Percentiles rank a stretch among this genome's conserved stretches.
These are phyloP conservation scores for Chloromyia formosa DNA, from an alignment of 2,888 invertebrate species.

Conservation along the genomic window DNA sequence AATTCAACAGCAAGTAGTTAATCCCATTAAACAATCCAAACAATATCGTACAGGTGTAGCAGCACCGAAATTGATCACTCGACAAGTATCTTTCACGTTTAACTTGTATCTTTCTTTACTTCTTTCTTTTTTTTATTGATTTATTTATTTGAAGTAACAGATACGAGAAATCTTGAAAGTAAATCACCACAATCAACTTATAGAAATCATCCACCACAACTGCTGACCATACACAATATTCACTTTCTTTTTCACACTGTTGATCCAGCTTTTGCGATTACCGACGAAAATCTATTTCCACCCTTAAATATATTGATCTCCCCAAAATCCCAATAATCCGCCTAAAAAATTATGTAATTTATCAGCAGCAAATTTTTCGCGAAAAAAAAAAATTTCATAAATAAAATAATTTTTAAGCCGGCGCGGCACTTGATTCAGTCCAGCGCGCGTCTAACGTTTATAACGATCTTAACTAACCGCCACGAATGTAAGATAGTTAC, in stretches of 20 bases:
- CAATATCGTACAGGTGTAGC: constrained; percentile 32
- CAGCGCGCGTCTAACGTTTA: neutral
- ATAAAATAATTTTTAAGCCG: neutral
- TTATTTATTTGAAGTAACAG: too few relatives aligned
- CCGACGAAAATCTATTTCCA: neutral
- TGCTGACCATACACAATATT: constrained; percentile 16
- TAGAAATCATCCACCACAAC: constrained; percentile 21
- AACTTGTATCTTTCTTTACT: neutral
- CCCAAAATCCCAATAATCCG: neutral
- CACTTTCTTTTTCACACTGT: constrained; percentile 37
- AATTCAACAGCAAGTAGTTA: constrained; percentile 14
- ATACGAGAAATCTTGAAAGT: constrained; percentile 22
- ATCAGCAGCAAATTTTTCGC: neutral
- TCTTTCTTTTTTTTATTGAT: too few relatives aligned
- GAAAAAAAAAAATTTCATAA: neutral
- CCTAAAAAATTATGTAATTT: constrained; percentile 1
- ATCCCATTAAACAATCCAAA: constrained; percentile 38
- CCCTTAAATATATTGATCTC: neutral
- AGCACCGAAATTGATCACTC: constrained; percentile 30
- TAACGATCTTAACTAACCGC: constrained; percentile 31
- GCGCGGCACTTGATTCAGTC: neutral
- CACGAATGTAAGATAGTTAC: constrained; percentile 23
- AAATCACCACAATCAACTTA: constrained; percentile 26
- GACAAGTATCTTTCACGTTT: constrained; percentile 18
- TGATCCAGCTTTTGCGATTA: neutral